Conservation (phyloP, 2,888 invertebrate species). For the Rhorus exstirpatorius region DNA sequence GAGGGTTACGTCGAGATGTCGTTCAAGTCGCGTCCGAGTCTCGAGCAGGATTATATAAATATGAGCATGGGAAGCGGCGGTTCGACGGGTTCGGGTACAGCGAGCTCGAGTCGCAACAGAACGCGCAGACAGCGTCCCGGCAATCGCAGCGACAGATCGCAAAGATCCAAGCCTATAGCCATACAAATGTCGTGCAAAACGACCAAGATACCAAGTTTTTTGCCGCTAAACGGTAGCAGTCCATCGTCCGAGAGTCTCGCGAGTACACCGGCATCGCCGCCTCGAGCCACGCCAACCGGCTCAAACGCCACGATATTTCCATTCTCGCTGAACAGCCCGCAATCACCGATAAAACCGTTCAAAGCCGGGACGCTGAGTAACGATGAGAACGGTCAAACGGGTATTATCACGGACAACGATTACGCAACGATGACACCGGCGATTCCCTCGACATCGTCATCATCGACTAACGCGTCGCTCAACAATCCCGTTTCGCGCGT, state of each 20-base stretch:
- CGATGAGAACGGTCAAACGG: constrained; percentile 37
- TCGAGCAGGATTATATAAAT: constrained; percentile 87
- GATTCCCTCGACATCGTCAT: constrained; percentile 1
- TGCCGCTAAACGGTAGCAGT: constrained; percentile 85
- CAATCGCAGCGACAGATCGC: constrained; percentile 85
- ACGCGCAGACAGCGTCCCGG: constrained; percentile 71
- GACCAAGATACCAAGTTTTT: constrained; percentile 83
- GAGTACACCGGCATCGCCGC: constrained; percentile 86
- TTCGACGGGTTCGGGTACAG: constrained; percentile 71
- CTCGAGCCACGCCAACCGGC: constrained; percentile 88
- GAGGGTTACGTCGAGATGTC: constrained; percentile 91
- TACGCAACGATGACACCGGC: constrained; percentile 74
- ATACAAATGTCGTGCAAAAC: constrained; percentile 86
- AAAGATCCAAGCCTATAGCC: constrained; percentile 89
- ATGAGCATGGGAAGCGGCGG: constrained; percentile 85
- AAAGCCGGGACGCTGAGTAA: constrained; percentile 68
- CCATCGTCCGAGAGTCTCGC: constrained; percentile 85
- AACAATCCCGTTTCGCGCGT: constrained; percentile 5
- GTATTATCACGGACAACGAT: constrained; percentile 52
- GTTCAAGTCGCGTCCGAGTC: constrained; percentile 85
- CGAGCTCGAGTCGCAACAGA: constrained; percentile 77
- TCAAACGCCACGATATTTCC: constrained; percentile 90
- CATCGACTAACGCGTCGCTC: not conserved
- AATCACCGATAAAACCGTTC: constrained; percentile 88
- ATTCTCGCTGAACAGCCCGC: constrained; percentile 90